Evolutionary conservation across 2,797 vertebrate species (phyloP).

Genomic region (Cossypha polioptera): DNA sequence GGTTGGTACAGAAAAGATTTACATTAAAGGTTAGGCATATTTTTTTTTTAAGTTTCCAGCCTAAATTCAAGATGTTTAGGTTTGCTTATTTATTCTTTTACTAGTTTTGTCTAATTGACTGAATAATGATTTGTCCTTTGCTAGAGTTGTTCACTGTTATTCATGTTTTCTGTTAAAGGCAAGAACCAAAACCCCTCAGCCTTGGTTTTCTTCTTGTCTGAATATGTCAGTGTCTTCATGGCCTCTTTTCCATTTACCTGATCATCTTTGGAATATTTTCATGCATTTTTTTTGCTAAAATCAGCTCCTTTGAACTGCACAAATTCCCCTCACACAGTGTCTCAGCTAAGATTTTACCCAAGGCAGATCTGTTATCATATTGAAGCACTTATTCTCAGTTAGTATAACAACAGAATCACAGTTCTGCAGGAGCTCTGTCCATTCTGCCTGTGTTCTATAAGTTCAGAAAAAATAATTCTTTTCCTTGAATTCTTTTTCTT

Average conservation of each 20-base stretch:
- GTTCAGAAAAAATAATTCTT: accelerated
- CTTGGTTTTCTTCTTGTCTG: neutral
- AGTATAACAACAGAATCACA: neutral
- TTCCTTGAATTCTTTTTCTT: neutral
- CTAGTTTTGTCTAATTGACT: neutral
- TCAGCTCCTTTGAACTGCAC: neutral
- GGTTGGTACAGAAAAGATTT: neutral
- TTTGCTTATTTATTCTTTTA: neutral
- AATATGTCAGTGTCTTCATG: neutral
- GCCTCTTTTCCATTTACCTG: neutral
- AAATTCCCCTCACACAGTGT: neutral
- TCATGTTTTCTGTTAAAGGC: neutral
- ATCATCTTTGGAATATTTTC: neutral
- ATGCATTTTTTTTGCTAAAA: neutral
- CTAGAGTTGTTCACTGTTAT: neutral
- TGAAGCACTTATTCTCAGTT: neutral
- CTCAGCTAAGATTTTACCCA: neutral
- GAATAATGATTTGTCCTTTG: neutral
- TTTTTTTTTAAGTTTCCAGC: neutral
- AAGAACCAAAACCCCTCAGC: neutral
- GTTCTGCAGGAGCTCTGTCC: neutral
- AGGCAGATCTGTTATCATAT: neutral
- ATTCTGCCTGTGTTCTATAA: neutral
- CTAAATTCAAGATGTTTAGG: neutral
- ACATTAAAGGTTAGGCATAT: accelerated